Evolutionary conservation across 2,113 vertebrate species (phyloP).

Genomic region (Brevimyrus niger): DNA sequence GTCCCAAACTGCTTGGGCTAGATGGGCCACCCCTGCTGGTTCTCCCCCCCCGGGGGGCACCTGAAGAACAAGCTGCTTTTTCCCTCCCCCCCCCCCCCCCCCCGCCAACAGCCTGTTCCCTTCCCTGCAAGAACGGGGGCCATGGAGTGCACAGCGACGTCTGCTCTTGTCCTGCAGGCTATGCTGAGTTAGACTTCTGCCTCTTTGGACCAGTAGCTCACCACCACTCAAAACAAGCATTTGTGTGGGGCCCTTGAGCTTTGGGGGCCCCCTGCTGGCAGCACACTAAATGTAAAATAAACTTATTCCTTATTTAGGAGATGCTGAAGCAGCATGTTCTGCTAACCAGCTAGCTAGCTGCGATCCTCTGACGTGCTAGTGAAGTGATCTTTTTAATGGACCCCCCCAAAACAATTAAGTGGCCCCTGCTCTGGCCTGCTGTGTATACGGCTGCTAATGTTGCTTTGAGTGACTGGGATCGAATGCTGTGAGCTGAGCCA

Average conservation of each 20-base stretch:
- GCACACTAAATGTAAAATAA: not conserved
- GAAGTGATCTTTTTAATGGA: not conserved
- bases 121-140: slow-evolving; percentile 70
- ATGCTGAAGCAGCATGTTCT: not conserved
- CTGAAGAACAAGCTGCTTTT: not conserved
- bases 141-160: slow-evolving; percentile 53
- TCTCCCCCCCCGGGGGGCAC: not conserved
- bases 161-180: slow-evolving; percentile 63
- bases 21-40: no score
- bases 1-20: no score
- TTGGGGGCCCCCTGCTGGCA: not conserved
- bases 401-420: not conserved
- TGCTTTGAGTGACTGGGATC: not conserved
- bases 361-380: not conserved
- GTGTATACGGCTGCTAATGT: not conserved
- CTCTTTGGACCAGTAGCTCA: not conserved
- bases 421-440: not conserved
- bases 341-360: not conserved
- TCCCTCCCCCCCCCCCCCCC: not conserved
- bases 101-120: slow-evolving; percentile 47
- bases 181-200: slow-evolving; percentile 46
- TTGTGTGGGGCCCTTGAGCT: not conserved
- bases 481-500: not conserved
- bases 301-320: not conserved
- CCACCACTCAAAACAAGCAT: not conserved